These are phyloP conservation scores for Caenorhabditis sulstoni DNA, from an alignment of 2,888 invertebrate species.

Conservation along the genomic window DNA sequence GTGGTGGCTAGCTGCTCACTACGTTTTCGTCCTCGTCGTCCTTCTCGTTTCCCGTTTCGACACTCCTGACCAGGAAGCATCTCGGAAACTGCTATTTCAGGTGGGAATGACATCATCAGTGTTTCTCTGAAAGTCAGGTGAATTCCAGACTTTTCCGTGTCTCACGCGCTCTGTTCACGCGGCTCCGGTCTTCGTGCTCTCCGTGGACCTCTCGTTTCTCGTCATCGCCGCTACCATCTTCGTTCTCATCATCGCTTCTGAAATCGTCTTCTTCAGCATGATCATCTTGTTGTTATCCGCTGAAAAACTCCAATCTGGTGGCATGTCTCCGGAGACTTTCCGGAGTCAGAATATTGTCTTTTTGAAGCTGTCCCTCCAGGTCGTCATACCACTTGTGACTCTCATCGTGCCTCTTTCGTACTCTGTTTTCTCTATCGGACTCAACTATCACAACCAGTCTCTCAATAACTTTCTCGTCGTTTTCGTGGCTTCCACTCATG, in stretches of 20 bases:
- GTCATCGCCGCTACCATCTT: neutral
- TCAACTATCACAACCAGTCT: slow-evolving; percentile 1
- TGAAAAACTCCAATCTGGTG: slow-evolving; percentile 1
- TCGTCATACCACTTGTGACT: neutral
- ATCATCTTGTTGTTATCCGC: slow-evolving; percentile 7
- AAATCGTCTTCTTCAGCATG: neutral
- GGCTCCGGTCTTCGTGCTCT: neutral
- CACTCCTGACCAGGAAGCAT: neutral
- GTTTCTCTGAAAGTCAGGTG: no score
- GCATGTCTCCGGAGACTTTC: neutral
- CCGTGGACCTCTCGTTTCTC: neutral
- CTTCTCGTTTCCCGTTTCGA: neutral
- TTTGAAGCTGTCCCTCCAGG: neutral
- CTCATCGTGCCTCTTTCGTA: neutral
- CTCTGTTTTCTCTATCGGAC: neutral
- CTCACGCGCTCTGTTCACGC: neutral
- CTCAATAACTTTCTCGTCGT: neutral
- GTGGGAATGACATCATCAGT: neutral
- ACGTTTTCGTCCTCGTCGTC: neutral
- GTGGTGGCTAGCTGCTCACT: neutral
- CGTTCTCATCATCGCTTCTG: neutral
- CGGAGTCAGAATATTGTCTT: neutral
- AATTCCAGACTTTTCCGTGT: neutral
- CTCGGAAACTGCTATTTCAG: neutral
- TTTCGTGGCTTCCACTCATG: slow-evolving; percentile 6